Evolutionary conservation across 2,113 vertebrate species (phyloP).

Genomic region (Aplodontia rufa): DNA sequence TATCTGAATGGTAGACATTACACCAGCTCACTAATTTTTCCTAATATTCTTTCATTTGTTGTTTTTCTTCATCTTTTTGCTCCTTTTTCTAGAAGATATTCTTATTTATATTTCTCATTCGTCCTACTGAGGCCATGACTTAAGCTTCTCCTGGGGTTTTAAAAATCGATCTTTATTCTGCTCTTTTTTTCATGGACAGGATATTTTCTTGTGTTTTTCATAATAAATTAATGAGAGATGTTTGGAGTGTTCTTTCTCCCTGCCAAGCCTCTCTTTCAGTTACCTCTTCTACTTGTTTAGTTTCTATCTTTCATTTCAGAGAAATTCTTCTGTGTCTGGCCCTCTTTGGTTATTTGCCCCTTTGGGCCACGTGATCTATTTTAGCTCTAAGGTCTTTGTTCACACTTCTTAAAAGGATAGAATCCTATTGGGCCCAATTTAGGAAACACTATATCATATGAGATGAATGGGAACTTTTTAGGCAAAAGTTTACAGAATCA

Average conservation of each 20-base stretch:
- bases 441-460: background rate
- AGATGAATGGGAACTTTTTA: background rate
- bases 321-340: background rate
- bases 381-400: background rate
- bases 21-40: background rate
- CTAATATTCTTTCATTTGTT: background rate
- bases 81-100: background rate
- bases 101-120: background rate
- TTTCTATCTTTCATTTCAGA: conserved; percentile 18
- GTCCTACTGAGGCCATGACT: background rate
- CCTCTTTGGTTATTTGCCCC: background rate
- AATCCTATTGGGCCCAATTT: background rate
- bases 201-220: conserved; percentile 4
- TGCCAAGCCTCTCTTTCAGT: background rate
- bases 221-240: background rate
- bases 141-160: background rate
- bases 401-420: background rate
- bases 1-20: too few relatives aligned
- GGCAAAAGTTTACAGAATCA: background rate
- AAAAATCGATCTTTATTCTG: background rate
- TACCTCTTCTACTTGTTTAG: background rate
- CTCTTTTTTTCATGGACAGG: background rate
- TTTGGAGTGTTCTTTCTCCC: background rate
- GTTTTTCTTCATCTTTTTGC: background rate
- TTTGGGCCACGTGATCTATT: background rate